Evolutionary conservation across 2,888 invertebrate species (phyloP), one percentile per base, ranked within the genome.

Genomic region (Mystacides longicornis): DNA sequence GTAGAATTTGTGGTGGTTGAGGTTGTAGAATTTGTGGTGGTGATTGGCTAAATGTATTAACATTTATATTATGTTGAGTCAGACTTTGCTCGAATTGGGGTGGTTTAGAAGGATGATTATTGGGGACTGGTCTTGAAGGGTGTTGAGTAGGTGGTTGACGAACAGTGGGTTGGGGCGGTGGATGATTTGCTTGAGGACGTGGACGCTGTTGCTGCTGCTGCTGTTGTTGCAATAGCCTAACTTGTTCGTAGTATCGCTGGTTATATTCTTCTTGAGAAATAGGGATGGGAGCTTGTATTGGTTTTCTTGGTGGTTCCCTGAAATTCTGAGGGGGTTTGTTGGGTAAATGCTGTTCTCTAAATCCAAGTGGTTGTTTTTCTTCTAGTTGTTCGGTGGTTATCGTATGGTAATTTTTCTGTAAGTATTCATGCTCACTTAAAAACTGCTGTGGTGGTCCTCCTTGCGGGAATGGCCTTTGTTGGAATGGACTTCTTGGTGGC

Each of bases 381-480:
- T 77, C 74, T 16, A 73, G 68, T 67, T 77, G 74, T 57, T 77
- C 76, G 2, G 73, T 74, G 20, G 76, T 76, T 50, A 78, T 77
- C 2, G 77, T 78, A 55, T 78, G 77, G 60, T 78, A 78, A 61
- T 78, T 78, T 64, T 78, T 76, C 66, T 77, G 77, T 52, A 77
- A 67, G 62, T 77, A 77, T 66, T 78, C 77, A 1, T 75, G 69
- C 65, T 77, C 78, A 54, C 77, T 76, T 58, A 77, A 77, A 64
- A 60, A 60, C 56, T 69, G 76, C 43, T 67, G 66, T 16, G 69
- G 63, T 62, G 72, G 73, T 33, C 71, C 65, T 54, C 68, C 68
- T 52, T 69, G 69, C 60, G 73, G 71, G 65, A 80, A 78, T 9
- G 81, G 80, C 63, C 79, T 72, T 65, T 54, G 72, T 64, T 76